Evolutionary conservation across 2,888 invertebrate species (phyloP).

Genomic region (Lampropteryx suffumata): DNA sequence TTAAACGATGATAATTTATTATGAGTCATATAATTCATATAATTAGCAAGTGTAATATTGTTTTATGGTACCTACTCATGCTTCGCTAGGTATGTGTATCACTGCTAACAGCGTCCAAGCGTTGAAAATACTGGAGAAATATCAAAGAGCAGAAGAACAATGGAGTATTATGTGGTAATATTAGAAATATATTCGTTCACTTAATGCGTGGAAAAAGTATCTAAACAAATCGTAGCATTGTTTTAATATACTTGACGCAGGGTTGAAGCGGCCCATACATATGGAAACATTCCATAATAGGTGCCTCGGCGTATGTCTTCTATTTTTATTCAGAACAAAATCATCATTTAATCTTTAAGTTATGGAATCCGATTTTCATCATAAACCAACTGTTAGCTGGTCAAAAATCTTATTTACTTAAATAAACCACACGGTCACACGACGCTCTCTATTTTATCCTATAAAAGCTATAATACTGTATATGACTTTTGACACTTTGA

Average conservation of each 20-base stretch:
- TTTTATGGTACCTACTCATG: slow-evolving; percentile 59
- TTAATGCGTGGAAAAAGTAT: slow-evolving; percentile 78
- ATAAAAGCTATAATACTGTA: slow-evolving; percentile 40
- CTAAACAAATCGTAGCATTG: slow-evolving; percentile 80
- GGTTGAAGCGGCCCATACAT: slow-evolving; percentile 57
- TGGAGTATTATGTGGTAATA: slow-evolving; percentile 82
- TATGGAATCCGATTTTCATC: slow-evolving; percentile 28
- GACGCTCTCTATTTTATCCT: slow-evolving; percentile 15
- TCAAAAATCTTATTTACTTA: slow-evolving; percentile 13
- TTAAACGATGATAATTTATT: slow-evolving; percentile 30
- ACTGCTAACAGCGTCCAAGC: slow-evolving; percentile 69
- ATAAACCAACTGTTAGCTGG: slow-evolving; percentile 7
- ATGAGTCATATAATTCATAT: slow-evolving; percentile 43
- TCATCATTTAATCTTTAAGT: slow-evolving; percentile 29
- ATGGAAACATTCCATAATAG: slow-evolving; percentile 42
- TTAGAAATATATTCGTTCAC: slow-evolving; percentile 80
- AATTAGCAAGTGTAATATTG: slow-evolving; percentile 62
- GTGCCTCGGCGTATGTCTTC: slow-evolving; percentile 35
- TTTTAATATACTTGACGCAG: slow-evolving; percentile 58
- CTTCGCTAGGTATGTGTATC: slow-evolving; percentile 71
- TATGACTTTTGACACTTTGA: slow-evolving; percentile 55
- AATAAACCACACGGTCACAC: not conserved
- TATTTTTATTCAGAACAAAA: slow-evolving; percentile 39
- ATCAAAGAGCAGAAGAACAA: slow-evolving; percentile 78
- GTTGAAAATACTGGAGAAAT: slow-evolving; percentile 75